Percentiles rank a stretch among this genome's conserved stretches.
Conservation (phyloP, 2,888 invertebrate species). For the Hedychridium roseum region DNA sequence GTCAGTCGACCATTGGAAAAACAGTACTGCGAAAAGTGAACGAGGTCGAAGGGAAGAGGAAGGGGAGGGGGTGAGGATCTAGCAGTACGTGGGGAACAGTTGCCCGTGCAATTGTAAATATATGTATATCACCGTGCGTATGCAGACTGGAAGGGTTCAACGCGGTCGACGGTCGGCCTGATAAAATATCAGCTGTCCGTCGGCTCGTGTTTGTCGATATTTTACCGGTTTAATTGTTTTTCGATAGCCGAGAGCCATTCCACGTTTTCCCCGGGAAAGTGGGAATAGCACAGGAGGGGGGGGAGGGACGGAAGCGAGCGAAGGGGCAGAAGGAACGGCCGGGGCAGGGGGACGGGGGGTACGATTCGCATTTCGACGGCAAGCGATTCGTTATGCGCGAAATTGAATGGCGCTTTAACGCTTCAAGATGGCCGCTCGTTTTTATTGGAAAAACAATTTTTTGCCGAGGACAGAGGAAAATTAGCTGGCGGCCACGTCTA, state of each 20-base stretch:
- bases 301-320: neutral
- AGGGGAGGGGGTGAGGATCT: too few species aligned
- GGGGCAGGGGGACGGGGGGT: conserved; percentile 3
- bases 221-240: conserved; percentile 61
- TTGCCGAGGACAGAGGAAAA: conserved; percentile 26
- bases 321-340: neutral
- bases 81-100: too few species aligned
- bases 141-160: neutral
- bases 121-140: neutral
- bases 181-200: conserved; percentile 58
- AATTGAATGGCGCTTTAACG: conserved; percentile 53
- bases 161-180: conserved; percentile 42
- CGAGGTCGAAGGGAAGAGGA: too few species aligned
- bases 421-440: conserved; percentile 50
- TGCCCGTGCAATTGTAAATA: neutral
- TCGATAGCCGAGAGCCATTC: conserved; percentile 51
- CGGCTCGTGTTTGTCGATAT: conserved; percentile 56
- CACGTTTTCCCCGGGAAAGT: conserved; percentile 33
- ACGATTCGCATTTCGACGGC: conserved; percentile 16
- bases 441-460: conserved; percentile 36
- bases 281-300: conserved; percentile 1
- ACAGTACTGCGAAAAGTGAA: too few species aligned
- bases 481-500: conserved; percentile 24
- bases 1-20: too few species aligned
- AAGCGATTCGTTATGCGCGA: conserved; percentile 34